phyloP scores from a whole-genome alignment of 2,888 invertebrate genomes.

The Amaurobius ferox region DNA sequence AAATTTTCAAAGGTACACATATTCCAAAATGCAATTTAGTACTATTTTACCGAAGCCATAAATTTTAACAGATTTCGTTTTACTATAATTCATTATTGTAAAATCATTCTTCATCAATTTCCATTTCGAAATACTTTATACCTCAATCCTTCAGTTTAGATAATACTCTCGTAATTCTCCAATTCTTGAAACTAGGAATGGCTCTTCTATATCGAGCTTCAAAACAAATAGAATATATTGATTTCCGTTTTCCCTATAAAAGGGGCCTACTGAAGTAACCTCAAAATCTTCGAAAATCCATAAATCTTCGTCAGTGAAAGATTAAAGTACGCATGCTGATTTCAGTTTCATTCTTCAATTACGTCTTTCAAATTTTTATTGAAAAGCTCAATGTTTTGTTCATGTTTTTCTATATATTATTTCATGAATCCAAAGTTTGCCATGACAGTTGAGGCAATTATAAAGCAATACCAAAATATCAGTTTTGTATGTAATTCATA shows the following conservation, averaged over 20 bases:
- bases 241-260: conserved; percentile 7
- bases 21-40: too few species aligned
- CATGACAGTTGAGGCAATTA: too few species aligned
- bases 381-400: too few species aligned
- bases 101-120: not conserved
- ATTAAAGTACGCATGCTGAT: conserved; percentile 2
- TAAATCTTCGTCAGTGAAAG: conserved; percentile 7
- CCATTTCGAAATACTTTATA: not conserved
- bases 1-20: too few species aligned
- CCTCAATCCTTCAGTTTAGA: not conserved
- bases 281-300: conserved; percentile 14
- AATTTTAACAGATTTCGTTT: too few species aligned
- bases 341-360: not conserved
- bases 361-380: conserved; percentile 4
- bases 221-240: conserved; percentile 9
- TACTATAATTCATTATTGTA: too few species aligned
- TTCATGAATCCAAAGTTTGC: too few species aligned
- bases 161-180: not conserved
- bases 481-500: too few species aligned
- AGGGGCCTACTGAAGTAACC: not conserved
- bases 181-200: not conserved
- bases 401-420: too few species aligned
- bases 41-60: too few species aligned
- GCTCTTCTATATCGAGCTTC: not conserved
- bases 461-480: too few species aligned